Base-by-base conservation (phyloP, 2,797 vertebrate species). In the Helostoma temminkii region DNA sequence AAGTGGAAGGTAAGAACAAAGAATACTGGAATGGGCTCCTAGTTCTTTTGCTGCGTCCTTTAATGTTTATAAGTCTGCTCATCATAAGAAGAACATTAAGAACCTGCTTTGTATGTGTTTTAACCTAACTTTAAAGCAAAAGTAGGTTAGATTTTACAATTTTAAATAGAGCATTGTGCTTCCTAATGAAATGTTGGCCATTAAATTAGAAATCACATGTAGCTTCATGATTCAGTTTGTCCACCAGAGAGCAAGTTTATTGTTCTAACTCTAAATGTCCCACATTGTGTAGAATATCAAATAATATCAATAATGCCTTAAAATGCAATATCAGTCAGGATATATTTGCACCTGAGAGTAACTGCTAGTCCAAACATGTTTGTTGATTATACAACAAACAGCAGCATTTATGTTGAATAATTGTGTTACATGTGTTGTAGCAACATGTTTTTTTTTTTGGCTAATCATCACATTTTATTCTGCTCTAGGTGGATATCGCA, bases 401-500 rank as follows among this genome's bases (percentile, higher is more conserved):
- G 9, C 7, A 50, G 8, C 61, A 3, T 3, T 61, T 4, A n/a
- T 8, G 30, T 22, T 55, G 3, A 66, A 42, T 43, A 37, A 28
- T 15, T 10, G 1, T 1, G 12, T 50, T 9, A 18, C 15, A 24
- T 18, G 54, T 18, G 19, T 12, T 5, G 5, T 2, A n/a, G n/a
- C 15, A 22, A 8, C 10, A 5, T n/a, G 0, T 54, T 63, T 36
- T 57, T 7, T 36, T 19, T 66, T 56, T 50, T 56, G 11, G 10
- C n/a, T 43, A 8, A 64, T 57, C 42, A 19, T 70, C 34, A 36
- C 19, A 3, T 48, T 74, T 41, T 26, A 16, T 0, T 6, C 8
- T 37, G 68, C 19, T 66, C 16, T 50, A 99, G 97, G 83, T 36
- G 96, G 96, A 11, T 58, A 95, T 84, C 94, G 96, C 42, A 99